Conservation (phyloP, 2,888 invertebrate species). For the Drosophila flavopinicola region DNA sequence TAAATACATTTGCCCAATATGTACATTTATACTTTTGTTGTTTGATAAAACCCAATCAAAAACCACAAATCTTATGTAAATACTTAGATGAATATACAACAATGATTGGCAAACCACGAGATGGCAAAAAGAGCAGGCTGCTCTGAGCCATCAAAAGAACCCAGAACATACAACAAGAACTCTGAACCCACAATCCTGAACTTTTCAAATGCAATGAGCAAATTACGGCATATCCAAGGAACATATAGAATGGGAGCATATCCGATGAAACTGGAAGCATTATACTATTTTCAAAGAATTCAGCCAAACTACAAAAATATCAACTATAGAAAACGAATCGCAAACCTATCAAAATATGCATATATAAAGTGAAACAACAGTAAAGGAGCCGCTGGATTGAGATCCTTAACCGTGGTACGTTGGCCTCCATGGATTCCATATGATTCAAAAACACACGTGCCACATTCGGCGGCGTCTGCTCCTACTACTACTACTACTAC, state of each 20-base stretch:
- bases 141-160: constrained; percentile 78
- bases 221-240: constrained; percentile 10
- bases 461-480: constrained; percentile 62
- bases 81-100: constrained; percentile 84
- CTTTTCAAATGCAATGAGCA: constrained; percentile 30
- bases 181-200: constrained; percentile 18
- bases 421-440: constrained; percentile 50
- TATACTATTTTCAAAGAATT: constrained; percentile 6
- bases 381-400: constrained; percentile 44
- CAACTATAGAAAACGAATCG: constrained; percentile 3
- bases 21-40: constrained; percentile 37
- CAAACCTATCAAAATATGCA: constrained; percentile 2
- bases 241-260: constrained; percentile 26
- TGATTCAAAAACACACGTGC: constrained; percentile 42
- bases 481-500: constrained; percentile 14
- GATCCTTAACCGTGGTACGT: constrained; percentile 60
- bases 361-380: constrained; percentile 14
- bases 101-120: constrained; percentile 84
- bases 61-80: constrained; percentile 74
- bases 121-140: constrained; percentile 85
- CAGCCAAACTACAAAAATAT: constrained; percentile 5
- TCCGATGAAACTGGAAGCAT: constrained; percentile 13
- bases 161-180: constrained; percentile 33
- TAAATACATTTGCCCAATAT: constrained; percentile 30
- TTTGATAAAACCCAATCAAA: constrained; percentile 58